phyloP scores from a whole-genome alignment of 37 sponge, comb jelly and placozoan species.

The Cliona cf. orientalis region DNA sequence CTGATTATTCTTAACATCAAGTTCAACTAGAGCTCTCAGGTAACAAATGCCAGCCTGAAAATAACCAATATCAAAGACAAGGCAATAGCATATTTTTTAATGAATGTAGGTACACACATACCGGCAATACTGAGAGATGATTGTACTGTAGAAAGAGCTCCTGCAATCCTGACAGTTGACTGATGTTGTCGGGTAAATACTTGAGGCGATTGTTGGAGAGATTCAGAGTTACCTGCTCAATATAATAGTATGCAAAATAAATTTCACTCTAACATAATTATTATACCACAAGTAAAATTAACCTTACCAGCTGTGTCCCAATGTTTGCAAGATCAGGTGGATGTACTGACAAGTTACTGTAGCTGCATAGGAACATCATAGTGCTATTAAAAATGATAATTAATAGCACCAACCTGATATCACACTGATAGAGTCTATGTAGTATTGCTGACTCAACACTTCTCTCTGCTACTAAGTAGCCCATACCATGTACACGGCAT shows the following conservation, averaged over 20 bases:
- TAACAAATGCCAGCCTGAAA: slow-evolving; percentile 58
- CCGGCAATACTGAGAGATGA: slow-evolving; percentile 59
- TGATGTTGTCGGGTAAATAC: slow-evolving; percentile 60
- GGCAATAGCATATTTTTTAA: not conserved
- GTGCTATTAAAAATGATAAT: not conserved
- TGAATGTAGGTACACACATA: slow-evolving; percentile 16
- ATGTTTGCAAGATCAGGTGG: not conserved
- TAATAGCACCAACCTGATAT: not conserved
- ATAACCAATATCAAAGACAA: not conserved
- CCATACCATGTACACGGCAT: not conserved
- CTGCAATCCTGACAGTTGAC: slow-evolving; percentile 36
- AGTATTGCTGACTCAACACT: not conserved
- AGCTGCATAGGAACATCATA: slow-evolving; percentile 2
- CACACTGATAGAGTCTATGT: not conserved
- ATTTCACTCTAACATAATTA: no score
- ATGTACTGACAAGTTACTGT: not conserved
- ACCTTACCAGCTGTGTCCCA: slow-evolving; percentile 2
- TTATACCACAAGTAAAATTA: no score
- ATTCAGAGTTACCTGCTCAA: slow-evolving; percentile 60
- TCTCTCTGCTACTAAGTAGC: not conserved
- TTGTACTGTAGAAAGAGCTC: slow-evolving; percentile 90
- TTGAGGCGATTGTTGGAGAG: slow-evolving; percentile 78
- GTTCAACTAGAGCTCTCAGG: slow-evolving; percentile 42
- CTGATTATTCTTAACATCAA: slow-evolving; percentile 80
- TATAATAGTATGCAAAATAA: no score